Conservation (phyloP, 92 coral and sea anemone genomes). For the Plumapathes pennacea region DNA sequence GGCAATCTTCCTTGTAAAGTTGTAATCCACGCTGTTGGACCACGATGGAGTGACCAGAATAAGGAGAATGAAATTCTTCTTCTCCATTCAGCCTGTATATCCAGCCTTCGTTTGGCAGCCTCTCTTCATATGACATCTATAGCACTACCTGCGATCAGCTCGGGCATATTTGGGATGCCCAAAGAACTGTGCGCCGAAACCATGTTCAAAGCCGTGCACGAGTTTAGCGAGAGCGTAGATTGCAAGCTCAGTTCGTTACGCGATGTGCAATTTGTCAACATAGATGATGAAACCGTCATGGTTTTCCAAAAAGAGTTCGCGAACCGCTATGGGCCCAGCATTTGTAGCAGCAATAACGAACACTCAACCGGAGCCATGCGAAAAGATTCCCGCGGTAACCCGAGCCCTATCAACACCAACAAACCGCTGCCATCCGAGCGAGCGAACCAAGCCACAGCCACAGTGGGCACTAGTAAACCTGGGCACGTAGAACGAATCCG, state of each 20-base stretch:
- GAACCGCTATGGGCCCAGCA: slow-evolving; percentile 45
- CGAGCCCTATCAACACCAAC: too few species aligned
- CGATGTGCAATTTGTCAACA: slow-evolving; percentile 78
- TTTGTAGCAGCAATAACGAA: too few species aligned
- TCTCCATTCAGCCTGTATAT: slow-evolving; percentile 3
- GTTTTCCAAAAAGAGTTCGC: slow-evolving; percentile 57
- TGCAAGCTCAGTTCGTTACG: slow-evolving; percentile 16
- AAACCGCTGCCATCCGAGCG: too few species aligned
- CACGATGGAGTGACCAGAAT: slow-evolving; percentile 11
- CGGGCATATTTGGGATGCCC: slow-evolving; percentile 75
- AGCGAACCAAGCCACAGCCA: too few species aligned
- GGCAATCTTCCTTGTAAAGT: slow-evolving; percentile 31
- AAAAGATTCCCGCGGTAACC: too few species aligned
- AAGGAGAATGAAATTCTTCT: not conserved
- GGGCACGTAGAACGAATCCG: too few species aligned
- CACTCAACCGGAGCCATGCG: too few species aligned
- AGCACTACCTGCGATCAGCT: slow-evolving; percentile 69
- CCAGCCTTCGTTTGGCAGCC: slow-evolving; percentile 27
- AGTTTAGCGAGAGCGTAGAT: slow-evolving; percentile 12
- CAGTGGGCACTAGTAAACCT: too few species aligned
- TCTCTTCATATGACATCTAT: slow-evolving; percentile 2
- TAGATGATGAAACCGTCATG: slow-evolving; percentile 50
- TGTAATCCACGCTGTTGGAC: slow-evolving; percentile 48
- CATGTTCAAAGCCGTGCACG: slow-evolving; percentile 51
- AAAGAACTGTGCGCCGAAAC: slow-evolving; percentile 57